Evolutionary conservation across 2,797 vertebrate species (phyloP).

Genomic region (Alfaro cultratus): DNA sequence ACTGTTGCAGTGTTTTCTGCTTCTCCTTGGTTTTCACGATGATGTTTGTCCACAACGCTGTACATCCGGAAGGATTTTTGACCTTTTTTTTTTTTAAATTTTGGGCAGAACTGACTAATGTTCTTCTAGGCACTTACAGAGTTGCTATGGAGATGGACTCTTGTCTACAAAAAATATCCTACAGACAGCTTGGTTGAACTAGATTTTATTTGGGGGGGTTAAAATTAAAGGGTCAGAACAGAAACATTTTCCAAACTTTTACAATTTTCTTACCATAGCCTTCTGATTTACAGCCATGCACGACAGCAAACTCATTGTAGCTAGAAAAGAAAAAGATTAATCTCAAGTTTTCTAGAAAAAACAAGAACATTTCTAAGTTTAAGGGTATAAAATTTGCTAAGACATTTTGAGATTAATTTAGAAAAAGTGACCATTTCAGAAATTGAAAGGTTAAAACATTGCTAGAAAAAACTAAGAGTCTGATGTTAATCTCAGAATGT

Average conservation of each 20-base stretch:
- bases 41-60: not conserved
- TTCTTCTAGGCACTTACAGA: not conserved
- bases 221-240: not conserved
- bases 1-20: not conserved
- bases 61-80: not conserved
- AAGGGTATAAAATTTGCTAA: no score
- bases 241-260: not conserved
- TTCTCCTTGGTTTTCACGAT: not conserved
- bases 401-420: no score
- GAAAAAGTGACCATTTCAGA: no score
- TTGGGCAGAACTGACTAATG: not conserved
- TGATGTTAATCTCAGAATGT: no score
- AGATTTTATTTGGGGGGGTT: not conserved
- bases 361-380: no score
- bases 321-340: no score
- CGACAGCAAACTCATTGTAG: no score
- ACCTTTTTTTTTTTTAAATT: not conserved
- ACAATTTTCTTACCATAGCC: no score
- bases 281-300: not conserved
- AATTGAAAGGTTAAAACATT: no score
- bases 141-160: not conserved
- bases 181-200: not conserved
- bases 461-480: no score
- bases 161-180: not conserved
- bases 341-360: no score